Conservation (phyloP, 37 sponge, comb jelly and placozoan genomes). For the Halisarca cf. caerulea region DNA sequence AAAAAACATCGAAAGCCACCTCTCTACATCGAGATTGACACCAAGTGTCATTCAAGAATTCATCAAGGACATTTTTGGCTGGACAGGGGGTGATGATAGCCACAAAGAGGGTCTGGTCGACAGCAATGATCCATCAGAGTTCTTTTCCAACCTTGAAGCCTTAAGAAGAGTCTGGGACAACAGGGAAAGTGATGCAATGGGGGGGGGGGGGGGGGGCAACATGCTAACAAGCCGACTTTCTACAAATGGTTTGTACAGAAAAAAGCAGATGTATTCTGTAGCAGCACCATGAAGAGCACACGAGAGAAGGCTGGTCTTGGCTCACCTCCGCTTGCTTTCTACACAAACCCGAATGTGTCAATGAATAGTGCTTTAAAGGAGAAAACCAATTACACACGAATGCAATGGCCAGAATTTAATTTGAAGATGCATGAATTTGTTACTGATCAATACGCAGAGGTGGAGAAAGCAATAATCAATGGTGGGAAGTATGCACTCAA, state of each 20-base stretch:
- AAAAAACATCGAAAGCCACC: conserved; percentile 4
- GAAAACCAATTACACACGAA: not conserved
- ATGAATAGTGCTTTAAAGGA: not conserved
- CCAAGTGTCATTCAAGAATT: not conserved
- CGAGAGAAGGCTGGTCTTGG: conserved; percentile 35
- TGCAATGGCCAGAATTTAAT: no score
- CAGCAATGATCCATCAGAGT: not conserved
- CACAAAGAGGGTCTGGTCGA: conserved; percentile 28
- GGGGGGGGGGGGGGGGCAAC: no score
- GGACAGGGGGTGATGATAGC: not conserved
- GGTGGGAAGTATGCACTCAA: no score
- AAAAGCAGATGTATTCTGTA: not conserved
- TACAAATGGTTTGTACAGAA: conserved; percentile 27
- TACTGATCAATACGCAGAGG: no score
- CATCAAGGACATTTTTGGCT: conserved; percentile 9
- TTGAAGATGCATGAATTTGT: no score
- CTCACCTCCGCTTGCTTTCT: conserved; percentile 25
- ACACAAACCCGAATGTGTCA: conserved; percentile 23
- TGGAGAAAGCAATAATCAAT: no score
- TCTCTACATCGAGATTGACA: not conserved
- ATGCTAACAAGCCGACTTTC: not conserved
- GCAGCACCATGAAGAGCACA: not conserved
- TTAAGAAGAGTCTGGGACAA: not conserved
- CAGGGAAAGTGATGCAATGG: not conserved
- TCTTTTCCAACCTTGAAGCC: conserved; percentile 4